Conservation (phyloP, 2,888 invertebrate species). For the Vandiemenella viatica region DNA sequence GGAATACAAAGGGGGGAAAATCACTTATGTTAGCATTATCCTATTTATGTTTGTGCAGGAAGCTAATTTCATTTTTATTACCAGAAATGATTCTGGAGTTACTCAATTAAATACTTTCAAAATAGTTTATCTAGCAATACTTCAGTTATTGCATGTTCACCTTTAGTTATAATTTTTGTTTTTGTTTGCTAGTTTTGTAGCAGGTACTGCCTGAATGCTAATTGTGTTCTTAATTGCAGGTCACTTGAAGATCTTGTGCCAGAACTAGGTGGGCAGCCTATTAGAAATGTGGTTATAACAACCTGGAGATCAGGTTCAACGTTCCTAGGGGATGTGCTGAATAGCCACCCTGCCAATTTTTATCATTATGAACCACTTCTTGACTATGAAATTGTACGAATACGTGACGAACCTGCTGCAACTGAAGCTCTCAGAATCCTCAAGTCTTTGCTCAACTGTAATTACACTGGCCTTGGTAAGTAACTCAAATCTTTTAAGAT, state of each 20-base stretch:
- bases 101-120: no score
- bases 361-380: conserved; percentile 83
- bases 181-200: no score
- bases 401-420: conserved; percentile 57
- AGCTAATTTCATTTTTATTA: no score
- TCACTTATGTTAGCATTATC: no score
- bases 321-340: conserved; percentile 71
- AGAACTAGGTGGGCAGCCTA: conserved; percentile 53
- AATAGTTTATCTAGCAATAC: no score
- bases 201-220: no score
- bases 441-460: conserved; percentile 58
- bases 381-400: conserved; percentile 67
- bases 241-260: conserved; percentile 51
- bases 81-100: no score
- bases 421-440: conserved; percentile 49
- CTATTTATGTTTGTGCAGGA: no score
- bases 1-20: no score
- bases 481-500: neutral
- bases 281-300: conserved; percentile 65
- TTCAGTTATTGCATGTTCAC: no score
- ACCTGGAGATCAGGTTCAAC: conserved; percentile 86
- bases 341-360: conserved; percentile 70
- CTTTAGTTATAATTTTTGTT: neutral
- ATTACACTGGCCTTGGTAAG: conserved; percentile 51
- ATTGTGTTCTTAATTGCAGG: no score